These are phyloP conservation scores for Pemphigus obesinymphae DNA, from an alignment of 1,140 invertebrate genomes.

Conservation along the genomic window DNA sequence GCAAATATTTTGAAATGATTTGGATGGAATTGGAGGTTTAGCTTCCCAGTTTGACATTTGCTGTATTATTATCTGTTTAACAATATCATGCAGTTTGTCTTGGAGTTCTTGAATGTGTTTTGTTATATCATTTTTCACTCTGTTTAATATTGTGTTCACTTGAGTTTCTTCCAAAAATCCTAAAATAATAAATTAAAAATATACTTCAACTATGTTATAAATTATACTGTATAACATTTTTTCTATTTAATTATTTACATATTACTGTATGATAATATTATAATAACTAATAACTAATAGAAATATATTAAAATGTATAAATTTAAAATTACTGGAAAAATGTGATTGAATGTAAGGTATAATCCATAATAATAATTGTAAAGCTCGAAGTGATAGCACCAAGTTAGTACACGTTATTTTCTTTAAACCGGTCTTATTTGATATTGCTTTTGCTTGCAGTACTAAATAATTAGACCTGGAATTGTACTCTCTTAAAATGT, in stretches of 20 bases:
- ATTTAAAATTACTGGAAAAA: conserved; percentile 58
- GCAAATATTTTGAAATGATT: conserved; percentile 85
- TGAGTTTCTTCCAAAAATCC: conserved; percentile 45
- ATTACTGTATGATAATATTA: too few relatives aligned
- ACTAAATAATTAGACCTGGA: conserved; percentile 90
- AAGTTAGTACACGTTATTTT: conserved; percentile 94
- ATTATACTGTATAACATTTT: too few relatives aligned
- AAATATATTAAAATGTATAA: not conserved
- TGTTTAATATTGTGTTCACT: conserved; percentile 43
- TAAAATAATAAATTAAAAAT: conserved; percentile 39
- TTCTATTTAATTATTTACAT: not conserved
- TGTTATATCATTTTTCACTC: conserved; percentile 45
- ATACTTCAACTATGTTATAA: too few relatives aligned
- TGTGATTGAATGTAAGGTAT: conserved; percentile 65
- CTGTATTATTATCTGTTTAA: conserved; percentile 72
- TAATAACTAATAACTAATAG: too few relatives aligned
- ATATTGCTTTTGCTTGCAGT: conserved; percentile 87
- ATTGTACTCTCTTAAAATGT: conserved; percentile 86
- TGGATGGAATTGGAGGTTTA: conserved; percentile 89
- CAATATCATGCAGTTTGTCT: conserved; percentile 83
- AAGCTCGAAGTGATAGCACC: conserved; percentile 81
- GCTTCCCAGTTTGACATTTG: conserved; percentile 84
- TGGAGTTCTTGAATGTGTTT: conserved; percentile 86
- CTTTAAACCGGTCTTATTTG: conserved; percentile 85
- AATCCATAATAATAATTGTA: conserved; percentile 74